A percentile compares a stretch with the other conserved stretches of the same genome.
These are phyloP conservation scores for Pachyseris speciosa DNA, from an alignment of 64 coral and sea anemone species.

Conservation along the genomic window DNA sequence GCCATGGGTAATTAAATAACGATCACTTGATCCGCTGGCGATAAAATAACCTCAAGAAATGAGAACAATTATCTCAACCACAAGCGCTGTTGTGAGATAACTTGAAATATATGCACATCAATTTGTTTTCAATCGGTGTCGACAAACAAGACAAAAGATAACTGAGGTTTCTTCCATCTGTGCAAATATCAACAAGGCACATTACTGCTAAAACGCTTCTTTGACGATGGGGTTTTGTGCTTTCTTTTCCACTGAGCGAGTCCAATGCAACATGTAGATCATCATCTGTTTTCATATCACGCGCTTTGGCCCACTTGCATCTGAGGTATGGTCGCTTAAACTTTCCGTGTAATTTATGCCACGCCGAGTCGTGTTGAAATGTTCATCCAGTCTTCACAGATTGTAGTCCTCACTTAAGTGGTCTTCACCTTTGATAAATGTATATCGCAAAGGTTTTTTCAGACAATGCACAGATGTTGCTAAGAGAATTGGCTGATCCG, in stretches of 20 bases:
- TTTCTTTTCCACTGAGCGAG: not conserved
- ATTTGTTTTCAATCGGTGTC: no score
- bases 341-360: not conserved
- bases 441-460: no score
- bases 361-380: not conserved
- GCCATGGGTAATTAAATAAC: not conserved
- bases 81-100: no score
- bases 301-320: not conserved
- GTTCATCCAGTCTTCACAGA: not conserved
- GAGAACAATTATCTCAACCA: no score
- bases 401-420: not conserved
- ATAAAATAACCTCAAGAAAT: not conserved
- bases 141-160: no score
- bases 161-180: no score
- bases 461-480: not conserved
- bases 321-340: not conserved
- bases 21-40: not conserved
- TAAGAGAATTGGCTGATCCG: not conserved
- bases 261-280: not conserved
- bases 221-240: not conserved
- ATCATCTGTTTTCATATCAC: not conserved
- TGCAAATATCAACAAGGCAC: no score
- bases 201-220: not conserved
- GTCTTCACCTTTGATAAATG: not conserved
- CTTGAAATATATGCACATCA: no score